phyloP scores from a whole-genome alignment of 2,888 invertebrate species.

The Himalopsyche kuldschensis region DNA sequence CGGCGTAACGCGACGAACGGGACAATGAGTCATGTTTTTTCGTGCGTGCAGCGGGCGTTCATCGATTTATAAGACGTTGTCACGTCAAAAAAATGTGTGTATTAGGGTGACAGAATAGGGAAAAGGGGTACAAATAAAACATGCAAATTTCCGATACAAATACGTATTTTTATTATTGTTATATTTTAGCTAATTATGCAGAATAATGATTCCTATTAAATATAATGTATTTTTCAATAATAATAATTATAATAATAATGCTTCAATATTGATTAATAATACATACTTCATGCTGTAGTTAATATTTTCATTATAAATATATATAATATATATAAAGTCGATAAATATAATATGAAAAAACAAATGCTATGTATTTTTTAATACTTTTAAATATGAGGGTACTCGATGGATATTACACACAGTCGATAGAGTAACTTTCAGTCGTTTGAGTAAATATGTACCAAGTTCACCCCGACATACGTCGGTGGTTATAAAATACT shows the following conservation, averaged over 20 bases:
- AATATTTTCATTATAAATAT: conserved; percentile 34
- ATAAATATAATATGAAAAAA: conserved; percentile 36
- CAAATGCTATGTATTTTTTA: conserved; percentile 36
- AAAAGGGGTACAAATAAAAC: conserved; percentile 29
- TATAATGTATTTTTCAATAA: conserved; percentile 61
- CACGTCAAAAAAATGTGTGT: too few species aligned
- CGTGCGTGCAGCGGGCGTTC: too few species aligned
- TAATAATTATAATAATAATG: conserved; percentile 62
- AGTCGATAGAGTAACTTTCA: neutral
- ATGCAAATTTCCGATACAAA: conserved; percentile 46
- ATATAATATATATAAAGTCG: conserved; percentile 28
- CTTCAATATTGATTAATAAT: conserved; percentile 58
- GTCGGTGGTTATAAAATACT: neutral
- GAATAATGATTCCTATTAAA: conserved; percentile 65
- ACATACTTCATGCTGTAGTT: conserved; percentile 38
- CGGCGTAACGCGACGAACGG: too few species aligned
- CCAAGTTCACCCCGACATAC: neutral
- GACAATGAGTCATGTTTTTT: too few species aligned
- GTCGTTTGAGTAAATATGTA: neutral
- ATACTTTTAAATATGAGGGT: neutral
- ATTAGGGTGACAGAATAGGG: neutral
- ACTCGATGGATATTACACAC: neutral
- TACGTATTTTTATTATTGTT: conserved; percentile 58
- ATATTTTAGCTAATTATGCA: conserved; percentile 63
- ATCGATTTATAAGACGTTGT: too few species aligned